These are phyloP conservation scores for Samia ricini DNA, from an alignment of 1,140 invertebrate genomes.

Conservation along the genomic window DNA sequence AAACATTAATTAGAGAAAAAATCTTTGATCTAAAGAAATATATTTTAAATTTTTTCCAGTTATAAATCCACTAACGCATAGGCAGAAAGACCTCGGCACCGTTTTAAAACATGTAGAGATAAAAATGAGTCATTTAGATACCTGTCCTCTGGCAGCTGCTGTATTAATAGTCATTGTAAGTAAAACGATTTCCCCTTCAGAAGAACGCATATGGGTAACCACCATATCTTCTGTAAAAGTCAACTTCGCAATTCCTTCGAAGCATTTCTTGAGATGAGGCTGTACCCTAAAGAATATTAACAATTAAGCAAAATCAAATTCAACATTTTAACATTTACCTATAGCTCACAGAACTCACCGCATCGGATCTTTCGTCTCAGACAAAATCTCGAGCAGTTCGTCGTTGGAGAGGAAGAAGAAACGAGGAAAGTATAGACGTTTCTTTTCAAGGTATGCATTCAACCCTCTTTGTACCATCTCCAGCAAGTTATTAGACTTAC, in stretches of 20 bases:
- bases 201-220: conserved; percentile 93
- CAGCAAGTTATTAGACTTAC: conserved; percentile 91
- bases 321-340: too few relatives aligned
- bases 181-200: conserved; percentile 90
- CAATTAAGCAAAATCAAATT: conserved; percentile 1
- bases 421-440: conserved; percentile 92
- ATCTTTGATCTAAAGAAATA: too few relatives aligned
- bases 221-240: conserved; percentile 92
- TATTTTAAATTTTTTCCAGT: too few relatives aligned
- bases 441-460: conserved; percentile 96
- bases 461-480: conserved; percentile 95
- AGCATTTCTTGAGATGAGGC: conserved; percentile 98
- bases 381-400: conserved; percentile 96
- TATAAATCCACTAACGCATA: too few relatives aligned
- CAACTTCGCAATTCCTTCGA: conserved; percentile 93
- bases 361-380: conserved; percentile 97
- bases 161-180: conserved; percentile 92
- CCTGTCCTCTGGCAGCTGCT: conserved; percentile 92
- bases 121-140: conserved; percentile 16
- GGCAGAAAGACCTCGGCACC: too few relatives aligned
- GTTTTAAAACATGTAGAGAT: too few relatives aligned
- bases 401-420: conserved; percentile 99
- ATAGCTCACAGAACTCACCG: conserved; percentile 79
- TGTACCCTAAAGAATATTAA: conserved; percentile 80
- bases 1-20: too few relatives aligned